Percentiles rank a stretch among this genome's conserved stretches.
These are phyloP conservation scores for Rhorus exstirpatorius DNA, from an alignment of 2,888 invertebrate genomes.

Conservation along the genomic window DNA sequence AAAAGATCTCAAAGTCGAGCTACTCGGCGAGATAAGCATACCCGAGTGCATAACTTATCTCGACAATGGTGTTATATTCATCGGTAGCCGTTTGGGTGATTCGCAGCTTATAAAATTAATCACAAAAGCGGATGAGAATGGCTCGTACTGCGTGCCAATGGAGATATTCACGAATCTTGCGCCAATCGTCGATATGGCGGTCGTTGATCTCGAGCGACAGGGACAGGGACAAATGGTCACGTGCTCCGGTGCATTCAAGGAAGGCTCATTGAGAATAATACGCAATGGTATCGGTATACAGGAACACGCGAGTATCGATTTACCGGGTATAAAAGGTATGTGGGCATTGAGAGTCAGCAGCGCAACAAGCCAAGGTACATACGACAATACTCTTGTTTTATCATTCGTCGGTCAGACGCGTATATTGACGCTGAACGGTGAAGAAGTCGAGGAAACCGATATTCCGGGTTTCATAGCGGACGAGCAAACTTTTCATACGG, in stretches of 20 bases:
- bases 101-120: constrained; percentile 97
- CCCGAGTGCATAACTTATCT: constrained; percentile 99
- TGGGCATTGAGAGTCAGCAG: constrained; percentile 96
- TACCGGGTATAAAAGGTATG: constrained; percentile 99
- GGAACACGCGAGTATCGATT: constrained; percentile 98
- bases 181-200: constrained; percentile 99
- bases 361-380: constrained; percentile 87
- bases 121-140: constrained; percentile 93
- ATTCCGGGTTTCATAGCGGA: constrained; percentile 96
- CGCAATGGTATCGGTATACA: constrained; percentile 99
- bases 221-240: constrained; percentile 99
- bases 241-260: constrained; percentile 98
- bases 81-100: constrained; percentile 98
- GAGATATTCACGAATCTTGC: constrained; percentile 99
- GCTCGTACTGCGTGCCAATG: constrained; percentile 97
- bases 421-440: constrained; percentile 95
- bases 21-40: constrained; percentile 96
- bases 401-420: constrained; percentile 99
- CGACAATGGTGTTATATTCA: constrained; percentile 98
- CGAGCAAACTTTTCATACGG: constrained; percentile 97
- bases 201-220: constrained; percentile 98
- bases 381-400: constrained; percentile 96
- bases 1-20: constrained; percentile 97
- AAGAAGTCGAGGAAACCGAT: constrained; percentile 99
- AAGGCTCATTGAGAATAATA: constrained; percentile 98